These are phyloP conservation scores for Eupsilia transversa DNA, from an alignment of 2,888 invertebrate species.

Conservation along the genomic window DNA sequence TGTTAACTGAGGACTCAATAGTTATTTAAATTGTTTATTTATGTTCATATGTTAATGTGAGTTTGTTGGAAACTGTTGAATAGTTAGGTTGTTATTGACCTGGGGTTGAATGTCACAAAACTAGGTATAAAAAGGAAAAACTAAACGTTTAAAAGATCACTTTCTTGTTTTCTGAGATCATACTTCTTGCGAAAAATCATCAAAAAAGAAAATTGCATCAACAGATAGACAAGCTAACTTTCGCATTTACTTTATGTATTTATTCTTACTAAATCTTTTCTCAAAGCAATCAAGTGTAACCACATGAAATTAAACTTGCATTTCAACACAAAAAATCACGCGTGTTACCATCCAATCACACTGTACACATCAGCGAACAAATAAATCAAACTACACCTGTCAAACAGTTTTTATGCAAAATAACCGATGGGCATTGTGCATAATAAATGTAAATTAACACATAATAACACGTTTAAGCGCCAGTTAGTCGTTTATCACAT, in stretches of 20 bases:
- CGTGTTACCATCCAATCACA: background rate
- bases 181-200: background rate
- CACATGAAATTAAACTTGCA: conserved; percentile 6
- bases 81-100: conserved; percentile 15
- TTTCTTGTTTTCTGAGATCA: background rate
- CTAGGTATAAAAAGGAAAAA: background rate
- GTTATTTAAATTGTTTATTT: conserved; percentile 51
- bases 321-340: background rate
- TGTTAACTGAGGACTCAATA: conserved; percentile 37
- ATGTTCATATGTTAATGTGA: conserved; percentile 31
- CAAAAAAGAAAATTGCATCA: background rate
- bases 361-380: conserved; percentile 31
- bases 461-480: conserved; percentile 60
- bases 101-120: background rate
- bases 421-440: conserved; percentile 40
- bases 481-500: conserved; percentile 60
- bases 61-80: conserved; percentile 1
- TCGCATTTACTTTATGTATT: background rate
- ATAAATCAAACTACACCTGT: conserved; percentile 53
- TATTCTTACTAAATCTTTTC: conserved; percentile 6
- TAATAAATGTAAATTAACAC: conserved; percentile 60
- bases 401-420: conserved; percentile 58
- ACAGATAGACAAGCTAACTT: background rate
- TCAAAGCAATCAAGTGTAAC: conserved; percentile 17
- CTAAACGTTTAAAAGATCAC: too few relatives aligned